Evolutionary conservation across 2,888 invertebrate genomes (phyloP), one percentile per base, ranked within the genome.

Genomic region (Oegoconia quadripuncta): DNA sequence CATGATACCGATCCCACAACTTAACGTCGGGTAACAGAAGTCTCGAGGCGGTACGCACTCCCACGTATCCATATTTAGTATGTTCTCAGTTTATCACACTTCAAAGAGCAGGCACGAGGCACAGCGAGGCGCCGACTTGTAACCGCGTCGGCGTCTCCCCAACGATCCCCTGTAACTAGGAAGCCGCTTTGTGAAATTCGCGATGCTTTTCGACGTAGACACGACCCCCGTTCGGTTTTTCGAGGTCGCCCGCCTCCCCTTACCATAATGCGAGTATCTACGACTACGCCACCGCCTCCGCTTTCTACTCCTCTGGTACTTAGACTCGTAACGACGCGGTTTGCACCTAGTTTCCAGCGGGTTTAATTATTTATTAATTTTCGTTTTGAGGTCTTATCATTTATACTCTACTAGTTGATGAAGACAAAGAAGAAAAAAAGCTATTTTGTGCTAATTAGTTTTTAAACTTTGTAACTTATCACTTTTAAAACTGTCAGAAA

Each of bases 171-270:
- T 23, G 74, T 76, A 78, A 76, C 79, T 74, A 74, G 75, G 78
- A 81, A 76, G 82, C 67, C 62, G 69, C 83, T 83, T 79, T 80
- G 83, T 77, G 80, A 78, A 81, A 75, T 81, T 81, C 75, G 75
- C 79, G 73, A 74, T 74, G 78, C 77, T 75, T 74, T 74, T 73
- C 71, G 75, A 72, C 68, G 63, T 58, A 64, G 59, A 64, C 57
- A 57, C 69, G 72, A 70, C 73, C 79, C 78, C 75, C 70, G 71
- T 78, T 78, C 65, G 78, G 81, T 78, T 83, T 83, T 82, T 83
- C 78, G 83, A 81, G 80, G 81, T 77, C 80, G 74, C 63, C 57
- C 61, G 64, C 70, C 65, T 57, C 70, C 63, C 64, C 59, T 59
- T 48, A 60, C 58, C n/a, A 64, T 69, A 72, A 73, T 27, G 34